phyloP scores from a whole-genome alignment of 2,888 invertebrate species.

The Volucella bombylans region DNA sequence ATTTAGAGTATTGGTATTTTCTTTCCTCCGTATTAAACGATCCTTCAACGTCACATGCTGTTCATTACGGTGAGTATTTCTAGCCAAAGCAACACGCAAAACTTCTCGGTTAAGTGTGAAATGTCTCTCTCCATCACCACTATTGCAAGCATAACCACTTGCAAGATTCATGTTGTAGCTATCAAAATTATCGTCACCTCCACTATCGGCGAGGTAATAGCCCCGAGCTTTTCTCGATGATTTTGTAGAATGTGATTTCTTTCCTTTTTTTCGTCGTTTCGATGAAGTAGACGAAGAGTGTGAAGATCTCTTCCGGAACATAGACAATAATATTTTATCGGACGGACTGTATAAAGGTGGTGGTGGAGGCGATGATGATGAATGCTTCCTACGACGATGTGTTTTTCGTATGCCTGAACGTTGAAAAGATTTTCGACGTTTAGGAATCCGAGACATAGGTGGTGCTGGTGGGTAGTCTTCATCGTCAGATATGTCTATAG shows the following conservation, averaged over 20 bases:
- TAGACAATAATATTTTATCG: slow-evolving; percentile 56
- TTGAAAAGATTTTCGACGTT: slow-evolving; percentile 47
- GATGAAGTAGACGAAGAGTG: slow-evolving; percentile 41
- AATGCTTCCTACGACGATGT: slow-evolving; percentile 47
- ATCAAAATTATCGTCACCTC: slow-evolving; percentile 39
- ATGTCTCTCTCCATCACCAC: slow-evolving; percentile 65
- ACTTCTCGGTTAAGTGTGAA: slow-evolving; percentile 78
- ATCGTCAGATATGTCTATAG: slow-evolving; percentile 66
- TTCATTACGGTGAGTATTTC: slow-evolving; percentile 52
- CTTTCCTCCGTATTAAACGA: slow-evolving; percentile 56
- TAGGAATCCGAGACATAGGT: slow-evolving; percentile 41
- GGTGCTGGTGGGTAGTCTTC: slow-evolving; percentile 58
- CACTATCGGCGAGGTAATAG: slow-evolving; percentile 28
- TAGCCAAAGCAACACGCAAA: slow-evolving; percentile 78
- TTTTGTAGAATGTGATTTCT: slow-evolving; percentile 57
- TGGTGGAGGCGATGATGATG: slow-evolving; percentile 47
- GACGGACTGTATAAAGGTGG: slow-evolving; percentile 43
- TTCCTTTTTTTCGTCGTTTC: slow-evolving; percentile 49
- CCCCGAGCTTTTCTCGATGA: slow-evolving; percentile 35
- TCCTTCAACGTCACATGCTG: slow-evolving; percentile 57
- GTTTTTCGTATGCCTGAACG: slow-evolving; percentile 42
- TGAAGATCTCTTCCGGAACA: slow-evolving; percentile 38
- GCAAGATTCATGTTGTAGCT: slow-evolving; percentile 60
- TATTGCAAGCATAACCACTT: slow-evolving; percentile 50
- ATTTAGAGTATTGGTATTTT: slow-evolving; percentile 52